These are phyloP conservation scores for Nipponia nippon DNA, from an alignment of 2,113 vertebrate species.

Conservation along the genomic window DNA sequence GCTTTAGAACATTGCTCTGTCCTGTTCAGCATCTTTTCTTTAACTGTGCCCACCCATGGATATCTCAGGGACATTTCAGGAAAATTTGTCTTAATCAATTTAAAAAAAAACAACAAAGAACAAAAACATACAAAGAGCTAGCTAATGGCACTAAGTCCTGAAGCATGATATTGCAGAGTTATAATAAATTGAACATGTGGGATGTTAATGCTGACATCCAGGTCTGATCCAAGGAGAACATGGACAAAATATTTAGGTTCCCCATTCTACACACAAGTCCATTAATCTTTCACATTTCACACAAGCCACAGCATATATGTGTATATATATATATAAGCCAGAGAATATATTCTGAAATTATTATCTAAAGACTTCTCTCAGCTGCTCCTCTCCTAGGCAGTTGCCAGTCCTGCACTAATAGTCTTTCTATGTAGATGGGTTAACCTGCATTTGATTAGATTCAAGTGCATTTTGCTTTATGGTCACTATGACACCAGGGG, in stretches of 20 bases:
- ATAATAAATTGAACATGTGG: background rate
- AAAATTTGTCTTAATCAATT: background rate
- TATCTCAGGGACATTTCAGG: background rate
- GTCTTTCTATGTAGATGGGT: background rate
- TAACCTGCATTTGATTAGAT: background rate
- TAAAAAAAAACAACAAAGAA: background rate
- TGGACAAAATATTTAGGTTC: background rate
- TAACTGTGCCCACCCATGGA: background rate
- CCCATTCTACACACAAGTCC: background rate
- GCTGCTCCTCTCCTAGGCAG: background rate
- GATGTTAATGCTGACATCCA: background rate
- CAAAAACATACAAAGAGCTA: background rate
- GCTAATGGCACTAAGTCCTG: background rate
- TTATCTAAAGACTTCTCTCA: background rate
- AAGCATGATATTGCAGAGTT: background rate
- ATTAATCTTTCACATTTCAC: background rate
- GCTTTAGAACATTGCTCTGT: background rate
- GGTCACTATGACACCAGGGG: background rate
- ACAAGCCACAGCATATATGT: background rate
- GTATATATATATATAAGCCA: background rate
- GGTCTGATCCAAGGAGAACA: background rate
- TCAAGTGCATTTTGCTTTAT: background rate
- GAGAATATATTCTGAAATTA: background rate
- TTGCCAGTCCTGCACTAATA: background rate
- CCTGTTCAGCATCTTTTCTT: background rate